These are phyloP conservation scores for Tragopan temminckii DNA, from an alignment of 2,797 vertebrate genomes.

Conservation along the genomic window DNA sequence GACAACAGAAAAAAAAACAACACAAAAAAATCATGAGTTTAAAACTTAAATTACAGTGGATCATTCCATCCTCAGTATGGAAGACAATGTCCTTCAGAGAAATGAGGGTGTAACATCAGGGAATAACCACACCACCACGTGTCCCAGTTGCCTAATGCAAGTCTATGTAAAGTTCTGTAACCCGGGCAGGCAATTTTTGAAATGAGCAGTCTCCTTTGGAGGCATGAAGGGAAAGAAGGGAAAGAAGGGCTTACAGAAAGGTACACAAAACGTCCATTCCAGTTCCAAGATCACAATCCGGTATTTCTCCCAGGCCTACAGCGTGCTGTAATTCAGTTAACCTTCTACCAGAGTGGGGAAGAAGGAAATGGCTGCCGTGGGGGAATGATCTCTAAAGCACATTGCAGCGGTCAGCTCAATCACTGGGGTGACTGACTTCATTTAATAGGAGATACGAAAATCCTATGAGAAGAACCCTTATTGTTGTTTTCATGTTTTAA, in stretches of 20 bases:
- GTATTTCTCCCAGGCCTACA: not conserved
- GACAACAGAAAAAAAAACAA: not conserved
- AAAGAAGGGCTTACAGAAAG: slow-evolving; percentile 1
- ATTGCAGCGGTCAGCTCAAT: not conserved
- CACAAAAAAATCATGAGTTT: not conserved
- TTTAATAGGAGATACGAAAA: not conserved
- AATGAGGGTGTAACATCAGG: not conserved
- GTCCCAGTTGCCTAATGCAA: not conserved
- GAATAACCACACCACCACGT: not conserved
- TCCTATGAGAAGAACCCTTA: not conserved
- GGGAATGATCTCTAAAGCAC: not conserved
- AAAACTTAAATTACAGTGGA: not conserved
- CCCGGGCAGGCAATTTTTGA: not conserved
- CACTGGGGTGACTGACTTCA: not conserved
- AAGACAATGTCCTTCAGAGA: not conserved
- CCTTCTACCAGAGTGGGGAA: not conserved
- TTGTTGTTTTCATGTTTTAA: slow-evolving; percentile 14
- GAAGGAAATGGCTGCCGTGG: not conserved
- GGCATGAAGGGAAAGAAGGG: not conserved
- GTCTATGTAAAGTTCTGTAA: not conserved
- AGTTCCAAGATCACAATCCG: not conserved
- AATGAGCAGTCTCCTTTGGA: not conserved
- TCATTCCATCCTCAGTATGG: not conserved
- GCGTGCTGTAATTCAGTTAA: not conserved
- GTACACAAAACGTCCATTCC: not conserved